Evolutionary conservation across 92 coral and sea anemone genomes (phyloP), one percentile per base, ranked within the genome.

Genomic region (Siderastrea siderea): DNA sequence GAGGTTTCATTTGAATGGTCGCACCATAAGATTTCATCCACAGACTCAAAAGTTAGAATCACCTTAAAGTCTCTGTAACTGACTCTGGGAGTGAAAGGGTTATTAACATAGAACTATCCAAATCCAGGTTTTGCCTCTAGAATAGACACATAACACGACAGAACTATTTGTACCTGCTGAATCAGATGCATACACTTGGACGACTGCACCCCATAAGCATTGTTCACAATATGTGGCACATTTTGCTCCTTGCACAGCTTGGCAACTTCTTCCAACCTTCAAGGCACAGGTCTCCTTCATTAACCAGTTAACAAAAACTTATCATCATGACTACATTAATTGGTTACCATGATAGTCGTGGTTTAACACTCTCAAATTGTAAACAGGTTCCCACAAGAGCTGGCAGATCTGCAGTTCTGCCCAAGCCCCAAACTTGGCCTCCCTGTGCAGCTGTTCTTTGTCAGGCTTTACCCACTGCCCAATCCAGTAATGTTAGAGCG

Each of bases 121-220:
- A 26, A 26, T 26, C 38, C 38, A 26, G 38, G 38, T 26, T 26
- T n/a, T 26, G 38, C 38, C 38, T 26, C 38, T 26, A 12, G 1
- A 38, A 38, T 70, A 16, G 12, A 45, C 15, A 3, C 17, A 13
- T 12, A 12, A 14, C 2, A 47, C 19, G 4, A 26, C 26, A 64
- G 4, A 19, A 38, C 14, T 59, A 19, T 38, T 14, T 63, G 38
- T 84, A 97, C 99, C 98, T 97, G 98, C 54, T 97, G 97, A 58
- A 97, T 90, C 17, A 97, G 87, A 75, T 97, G 99, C 99, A 97
- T 97, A 68, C 98, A 97, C 78, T 97, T 97, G 15, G 95, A 93
- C 1, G 97, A 88, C 85, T 97, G 99, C 43, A 97, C 92, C 17
- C 99, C 99, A 82, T 97, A 97, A 3, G 99, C 99, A 87, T 97